Percentiles rank a stretch among this genome's conserved stretches.
Evolutionary conservation across 1,140 invertebrate species (phyloP).

Genomic region (Saccostrea cuccullata): DNA sequence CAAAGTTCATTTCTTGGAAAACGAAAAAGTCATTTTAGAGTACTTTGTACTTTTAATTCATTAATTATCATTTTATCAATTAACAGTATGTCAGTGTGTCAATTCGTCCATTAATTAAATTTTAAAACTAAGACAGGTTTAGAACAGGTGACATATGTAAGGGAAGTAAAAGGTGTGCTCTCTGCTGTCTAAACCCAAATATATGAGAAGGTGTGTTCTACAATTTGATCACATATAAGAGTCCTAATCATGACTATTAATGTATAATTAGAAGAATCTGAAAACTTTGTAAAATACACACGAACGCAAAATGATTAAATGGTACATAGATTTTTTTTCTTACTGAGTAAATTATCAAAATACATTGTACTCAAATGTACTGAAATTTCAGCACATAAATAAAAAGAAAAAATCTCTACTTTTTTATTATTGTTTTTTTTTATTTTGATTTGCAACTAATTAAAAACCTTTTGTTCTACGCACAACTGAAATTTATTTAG

Average conservation of each 20-base stretch:
- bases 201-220: not conserved
- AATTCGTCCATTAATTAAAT: slow-evolving; percentile 14
- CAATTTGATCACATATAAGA: not conserved
- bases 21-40: not conserved
- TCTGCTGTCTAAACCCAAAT: not conserved
- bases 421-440: too few species aligned
- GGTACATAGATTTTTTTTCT: too few species aligned
- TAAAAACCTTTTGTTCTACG: too few species aligned
- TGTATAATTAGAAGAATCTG: too few species aligned
- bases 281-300: too few species aligned
- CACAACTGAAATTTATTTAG: too few species aligned
- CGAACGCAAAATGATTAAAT: too few species aligned
- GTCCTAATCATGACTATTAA: not conserved
- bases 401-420: too few species aligned
- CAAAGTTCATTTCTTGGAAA: not conserved
- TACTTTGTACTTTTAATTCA: not conserved
- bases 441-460: too few species aligned
- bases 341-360: too few species aligned
- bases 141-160: not conserved
- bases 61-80: not conserved
- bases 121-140: not conserved
- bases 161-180: not conserved
- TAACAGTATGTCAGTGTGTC: not conserved
- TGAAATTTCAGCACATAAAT: too few species aligned
- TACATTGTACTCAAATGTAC: too few species aligned